Evolutionary conservation across 2,888 invertebrate species (phyloP), one percentile per base, ranked within the genome.

Genomic region (Taenaris catops): DNA sequence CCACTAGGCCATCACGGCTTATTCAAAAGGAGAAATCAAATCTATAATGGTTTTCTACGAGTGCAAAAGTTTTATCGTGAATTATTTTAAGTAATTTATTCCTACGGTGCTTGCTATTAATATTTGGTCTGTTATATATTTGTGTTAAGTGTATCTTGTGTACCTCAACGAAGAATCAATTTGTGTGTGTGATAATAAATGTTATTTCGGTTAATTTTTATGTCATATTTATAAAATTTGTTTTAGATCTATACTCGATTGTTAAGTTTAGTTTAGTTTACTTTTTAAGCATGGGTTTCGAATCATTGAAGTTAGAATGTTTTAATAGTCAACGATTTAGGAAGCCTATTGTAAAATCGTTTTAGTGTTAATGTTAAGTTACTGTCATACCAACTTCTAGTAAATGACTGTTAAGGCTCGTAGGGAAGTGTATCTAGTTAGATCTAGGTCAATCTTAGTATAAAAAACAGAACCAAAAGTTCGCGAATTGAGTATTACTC

Each of bases 31-130:
- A n/a, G n/a, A n/a, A n/a, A n/a, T n/a, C n/a, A n/a, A n/a, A n/a
- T n/a, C n/a, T n/a, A n/a, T n/a, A n/a, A n/a, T n/a, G n/a, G 14
- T 3, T 14, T 14, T 14, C 81, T 83, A 83, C 70, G 65, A 73
- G 70, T 72, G 65, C 71, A 76, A 65, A 64, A 60, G 63, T 71
- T 74, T 63, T 71, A 75, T 73, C 68, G 58, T 63, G 63, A 68
- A 60, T 72, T 62, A 62, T 69, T n/a, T 66, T 68, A 51, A 53
- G 50, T 67, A 55, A 55, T 57, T 62, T 58, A 71, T 70, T 80
- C 73, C 73, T 74, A 66, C 73, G 83, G 83, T 84, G 83, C 83
- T 86, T 76, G 66, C 69, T 80, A 73, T 75, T 74, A 70, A 71
- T 66, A 54, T 58, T 74, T 69, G 63, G 65, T 74, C 72, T 52